Evolutionary conservation across 37 sponge, comb jelly and placozoan species (phyloP).

Genomic region (Eunapius fragilis): DNA sequence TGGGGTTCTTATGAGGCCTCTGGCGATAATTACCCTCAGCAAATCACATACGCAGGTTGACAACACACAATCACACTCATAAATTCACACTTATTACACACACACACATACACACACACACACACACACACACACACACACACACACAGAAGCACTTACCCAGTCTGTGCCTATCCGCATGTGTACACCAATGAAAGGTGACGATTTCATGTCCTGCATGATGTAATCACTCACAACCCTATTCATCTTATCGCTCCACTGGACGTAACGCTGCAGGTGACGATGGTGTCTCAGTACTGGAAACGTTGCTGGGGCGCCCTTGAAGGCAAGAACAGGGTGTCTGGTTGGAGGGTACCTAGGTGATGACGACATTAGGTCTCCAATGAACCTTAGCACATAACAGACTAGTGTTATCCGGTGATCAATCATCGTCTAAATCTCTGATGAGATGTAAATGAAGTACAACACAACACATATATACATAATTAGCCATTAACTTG

Average conservation of each 20-base stretch:
- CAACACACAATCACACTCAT: neutral
- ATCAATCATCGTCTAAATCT: too few species aligned
- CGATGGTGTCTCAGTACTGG: slow-evolving; percentile 63
- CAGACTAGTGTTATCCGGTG: too few species aligned
- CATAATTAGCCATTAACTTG: too few species aligned
- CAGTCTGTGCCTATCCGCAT: slow-evolving; percentile 85
- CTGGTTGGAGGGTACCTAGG: slow-evolving; percentile 64
- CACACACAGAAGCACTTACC: slow-evolving; percentile 46
- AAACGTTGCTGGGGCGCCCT: slow-evolving; percentile 84
- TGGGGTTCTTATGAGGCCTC: too few species aligned
- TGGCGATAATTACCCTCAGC: too few species aligned
- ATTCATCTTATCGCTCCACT: slow-evolving; percentile 63
- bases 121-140: slow-evolving; percentile 23
- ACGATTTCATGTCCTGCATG: slow-evolving; percentile 30
- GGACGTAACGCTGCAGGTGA: slow-evolving; percentile 62
- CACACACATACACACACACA: slow-evolving; percentile 11
- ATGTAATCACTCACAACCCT: slow-evolving; percentile 46
- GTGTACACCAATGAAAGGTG: slow-evolving; percentile 72
- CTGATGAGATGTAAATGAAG: too few species aligned
- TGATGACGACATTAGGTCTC: neutral
- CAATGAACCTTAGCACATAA: neutral
- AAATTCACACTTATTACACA: too few species aligned
- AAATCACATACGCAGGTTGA: neutral
- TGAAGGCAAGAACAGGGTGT: slow-evolving; percentile 84
- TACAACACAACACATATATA: too few species aligned